Base-by-base conservation (phyloP, 2,113 vertebrate species). In the Salvelinus alpinus region DNA sequence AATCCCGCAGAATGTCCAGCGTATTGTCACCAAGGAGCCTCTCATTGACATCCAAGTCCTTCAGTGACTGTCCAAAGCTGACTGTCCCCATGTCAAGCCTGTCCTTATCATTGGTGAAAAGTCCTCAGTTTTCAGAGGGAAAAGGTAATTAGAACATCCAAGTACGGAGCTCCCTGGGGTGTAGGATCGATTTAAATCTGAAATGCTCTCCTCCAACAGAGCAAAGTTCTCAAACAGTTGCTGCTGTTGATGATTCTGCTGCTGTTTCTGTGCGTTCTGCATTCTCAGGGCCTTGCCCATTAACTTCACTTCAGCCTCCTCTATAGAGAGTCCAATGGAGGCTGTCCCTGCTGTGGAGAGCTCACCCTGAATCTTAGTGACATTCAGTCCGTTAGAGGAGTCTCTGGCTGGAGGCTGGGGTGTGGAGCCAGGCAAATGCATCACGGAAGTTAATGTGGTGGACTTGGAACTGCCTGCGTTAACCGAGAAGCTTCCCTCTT, bases 1-100 rank as follows among this genome's bases (percentile, higher is more conserved):
- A 89, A 81, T 95, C 94, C 84, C 94, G 91, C 90, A 96, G 94
- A 85, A 98, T 94, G 83, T 96, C 96, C 89, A 96, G 91, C 62
- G 94, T 88, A 75, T 94, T 93, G 84, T 96, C 93, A 66, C 94
- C 90, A 72, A 94, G 92, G 59, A 92, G 87, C 71, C 93, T 89
- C 82, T 92, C 84, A 84, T 29, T 93, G 86, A 90, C 90, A 38
- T 94, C 92, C 78, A 88, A 68, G 0, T 93, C 94, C 0, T 90
- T 93, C 54, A 87, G 91, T 18, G 71, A 67, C 69, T 91, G 86
- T 18, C 80, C 34, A 0, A 87, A 90, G 77, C 87, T 65, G 66
- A 81, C 92, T 51, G 89, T 74, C 78, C 89, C 87, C 9, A 88
- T 77, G 71, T 92, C 91, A 62, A 81, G 38, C 4, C 48, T 59